Base-by-base conservation (phyloP, 1,140 invertebrate genomes). In the Venturia canescens region DNA sequence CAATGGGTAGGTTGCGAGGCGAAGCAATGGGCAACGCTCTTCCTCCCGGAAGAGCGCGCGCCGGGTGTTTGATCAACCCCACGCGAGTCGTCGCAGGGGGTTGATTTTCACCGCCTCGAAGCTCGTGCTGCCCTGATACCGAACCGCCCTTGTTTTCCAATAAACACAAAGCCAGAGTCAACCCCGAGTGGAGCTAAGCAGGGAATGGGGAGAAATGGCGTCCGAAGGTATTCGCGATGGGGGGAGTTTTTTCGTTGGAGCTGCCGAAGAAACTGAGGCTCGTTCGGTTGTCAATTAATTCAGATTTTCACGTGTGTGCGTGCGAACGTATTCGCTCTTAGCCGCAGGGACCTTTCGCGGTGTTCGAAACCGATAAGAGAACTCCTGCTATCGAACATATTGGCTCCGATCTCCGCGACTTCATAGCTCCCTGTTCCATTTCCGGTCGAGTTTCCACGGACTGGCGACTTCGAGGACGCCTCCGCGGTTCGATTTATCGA, bases 81-180 rank as follows among this genome's bases (percentile, higher is more conserved):
- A 84, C 29, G 26, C 74, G 27, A 9, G 7, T 57, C 50, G 9
- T 81, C 50, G 78, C 75, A 83, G 85, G 89, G 80, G 89, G 89
- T 85, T 89, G 86, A 83, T 86, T 84, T 84, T 31, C 38, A 88
- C 85, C 80, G 79, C 72, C 85, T 81, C 75, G 48, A 57, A 31
- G 76, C 75, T 87, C 89, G 83, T 91, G 89, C 75, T 87, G 83
- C 50, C 90, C 90, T 90, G 88, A 80, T 91, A 91, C 87, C 86
- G 81, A 89, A 90, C 88, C 88, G 88, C 89, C 90, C 89, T 91
- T 90, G 90, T 91, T 91, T 90, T 91, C 90, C 90, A 90, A 91
- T 91, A 91, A 91, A 90, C 88, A 90, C 88, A 88, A 90, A 89
- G 87, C 85, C 80, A 31, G 23, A 77, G 44, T n/a, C 38, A 31